Evolutionary conservation across 2,888 invertebrate species (phyloP).

Genomic region (Hypselothyrea guttata): DNA sequence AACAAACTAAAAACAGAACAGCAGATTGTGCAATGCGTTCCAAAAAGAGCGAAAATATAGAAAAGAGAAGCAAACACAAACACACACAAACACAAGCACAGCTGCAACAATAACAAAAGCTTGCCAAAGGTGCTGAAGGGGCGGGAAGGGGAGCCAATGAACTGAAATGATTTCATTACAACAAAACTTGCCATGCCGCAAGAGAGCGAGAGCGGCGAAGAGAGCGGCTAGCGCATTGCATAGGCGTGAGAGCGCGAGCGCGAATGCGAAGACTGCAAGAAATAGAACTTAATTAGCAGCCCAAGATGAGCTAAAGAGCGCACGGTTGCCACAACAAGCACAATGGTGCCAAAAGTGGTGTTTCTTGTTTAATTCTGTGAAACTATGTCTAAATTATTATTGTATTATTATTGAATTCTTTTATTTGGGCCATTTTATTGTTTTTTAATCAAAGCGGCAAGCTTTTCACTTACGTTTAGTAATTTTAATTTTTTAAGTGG

Average conservation of each 20-base stretch:
- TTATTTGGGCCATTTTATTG: no score
- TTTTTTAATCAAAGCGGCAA: no score
- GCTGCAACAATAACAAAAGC: slow-evolving; percentile 18
- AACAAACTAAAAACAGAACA: slow-evolving; percentile 44
- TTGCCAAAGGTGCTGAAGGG: slow-evolving; percentile 29
- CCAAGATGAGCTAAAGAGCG: neutral
- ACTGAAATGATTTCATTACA: slow-evolving; percentile 70
- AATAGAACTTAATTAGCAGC: slow-evolving; percentile 67
- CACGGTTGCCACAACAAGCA: no score
- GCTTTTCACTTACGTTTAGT: no score
- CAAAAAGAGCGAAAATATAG: slow-evolving; percentile 31
- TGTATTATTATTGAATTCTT: no score
- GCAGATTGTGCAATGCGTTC: slow-evolving; percentile 66
- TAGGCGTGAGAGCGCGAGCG: slow-evolving; percentile 14
- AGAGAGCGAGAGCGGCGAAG: neutral
- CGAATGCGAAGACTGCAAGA: slow-evolving; percentile 35
- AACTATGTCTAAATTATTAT: no score
- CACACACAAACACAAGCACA: slow-evolving; percentile 17
- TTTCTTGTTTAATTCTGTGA: no score
- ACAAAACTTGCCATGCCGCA: neutral
- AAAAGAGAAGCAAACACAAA: slow-evolving; percentile 14
- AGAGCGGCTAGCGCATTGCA: slow-evolving; percentile 1
- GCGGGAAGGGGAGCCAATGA: slow-evolving; percentile 70
- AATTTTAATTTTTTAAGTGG: no score
- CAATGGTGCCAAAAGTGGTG: no score